Evolutionary conservation across 2,797 vertebrate species (phyloP).

Genomic region (Alca torda): DNA sequence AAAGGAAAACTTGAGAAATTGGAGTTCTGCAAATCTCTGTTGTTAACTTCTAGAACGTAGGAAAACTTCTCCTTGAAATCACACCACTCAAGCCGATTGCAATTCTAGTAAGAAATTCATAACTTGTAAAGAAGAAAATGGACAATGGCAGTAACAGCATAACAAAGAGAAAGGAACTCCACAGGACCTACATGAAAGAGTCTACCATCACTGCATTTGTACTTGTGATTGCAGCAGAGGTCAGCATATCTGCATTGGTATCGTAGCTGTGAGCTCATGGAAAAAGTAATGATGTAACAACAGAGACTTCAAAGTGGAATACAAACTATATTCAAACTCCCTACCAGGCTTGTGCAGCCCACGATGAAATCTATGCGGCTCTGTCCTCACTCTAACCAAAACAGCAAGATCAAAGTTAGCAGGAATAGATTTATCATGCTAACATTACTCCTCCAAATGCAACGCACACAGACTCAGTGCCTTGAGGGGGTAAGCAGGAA

Average conservation of each 20-base stretch:
- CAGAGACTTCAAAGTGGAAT: not conserved
- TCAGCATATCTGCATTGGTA: not conserved
- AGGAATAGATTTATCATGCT: not conserved
- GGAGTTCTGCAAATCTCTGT: not conserved
- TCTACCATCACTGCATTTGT: not conserved
- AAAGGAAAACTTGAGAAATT: not conserved
- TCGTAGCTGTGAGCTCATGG: not conserved
- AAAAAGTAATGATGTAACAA: not conserved
- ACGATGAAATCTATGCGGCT: not conserved
- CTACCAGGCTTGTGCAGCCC: not conserved
- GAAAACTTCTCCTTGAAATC: not conserved
- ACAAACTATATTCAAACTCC: not conserved
- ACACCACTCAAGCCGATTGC: not conserved
- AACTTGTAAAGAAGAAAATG: not conserved
- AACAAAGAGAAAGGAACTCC: not conserved
- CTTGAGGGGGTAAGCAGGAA: not conserved
- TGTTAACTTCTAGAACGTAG: not conserved
- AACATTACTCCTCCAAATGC: not conserved
- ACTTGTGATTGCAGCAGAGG: not conserved
- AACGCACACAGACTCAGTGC: not conserved
- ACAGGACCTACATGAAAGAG: accelerated
- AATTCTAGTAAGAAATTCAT: not conserved
- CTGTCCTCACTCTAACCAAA: not conserved
- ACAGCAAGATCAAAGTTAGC: not conserved
- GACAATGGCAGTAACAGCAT: not conserved